These are phyloP conservation scores for Zygothrica quintamaculata DNA, from an alignment of 2,888 invertebrate species.

Conservation along the genomic window DNA sequence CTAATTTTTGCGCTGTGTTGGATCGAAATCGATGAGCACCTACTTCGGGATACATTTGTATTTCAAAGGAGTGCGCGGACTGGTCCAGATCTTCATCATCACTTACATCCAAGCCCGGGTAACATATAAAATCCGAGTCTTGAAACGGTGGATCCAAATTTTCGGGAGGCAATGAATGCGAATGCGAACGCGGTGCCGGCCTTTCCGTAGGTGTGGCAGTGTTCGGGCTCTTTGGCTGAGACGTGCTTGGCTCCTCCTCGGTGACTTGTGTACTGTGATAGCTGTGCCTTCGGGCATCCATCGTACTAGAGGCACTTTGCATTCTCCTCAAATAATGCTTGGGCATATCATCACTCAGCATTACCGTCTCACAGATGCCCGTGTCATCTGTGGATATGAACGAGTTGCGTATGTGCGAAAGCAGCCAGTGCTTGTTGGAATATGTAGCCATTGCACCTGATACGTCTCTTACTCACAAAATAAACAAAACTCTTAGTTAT, in stretches of 20 bases:
- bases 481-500: constrained; percentile 59
- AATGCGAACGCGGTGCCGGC: constrained; percentile 16
- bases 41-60: constrained; percentile 89
- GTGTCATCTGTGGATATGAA: constrained; percentile 98
- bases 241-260: constrained; percentile 29
- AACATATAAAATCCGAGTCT: constrained; percentile 87
- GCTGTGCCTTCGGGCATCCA: constrained; percentile 44
- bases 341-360: constrained; percentile 92
- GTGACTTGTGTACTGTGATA: constrained; percentile 33
- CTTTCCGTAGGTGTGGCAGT: constrained; percentile 39
- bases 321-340: constrained; percentile 86
- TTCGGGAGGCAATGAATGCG: constrained; percentile 38
- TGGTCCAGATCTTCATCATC: constrained; percentile 90
- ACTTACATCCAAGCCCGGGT: constrained; percentile 91
- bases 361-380: constrained; percentile 96
- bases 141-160: constrained; percentile 71
- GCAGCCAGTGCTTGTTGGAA: constrained; percentile 96
- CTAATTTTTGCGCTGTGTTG: constrained; percentile 94
- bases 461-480: constrained; percentile 46
- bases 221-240: constrained; percentile 34
- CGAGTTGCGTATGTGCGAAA: constrained; percentile 96
- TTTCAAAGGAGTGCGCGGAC: constrained; percentile 90
- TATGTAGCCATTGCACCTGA: constrained; percentile 92
- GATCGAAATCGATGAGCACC: constrained; percentile 90
- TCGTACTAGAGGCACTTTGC: constrained; percentile 79